Conservation (phyloP, 2,888 invertebrate species). For the Patella ulyssiponensis region DNA sequence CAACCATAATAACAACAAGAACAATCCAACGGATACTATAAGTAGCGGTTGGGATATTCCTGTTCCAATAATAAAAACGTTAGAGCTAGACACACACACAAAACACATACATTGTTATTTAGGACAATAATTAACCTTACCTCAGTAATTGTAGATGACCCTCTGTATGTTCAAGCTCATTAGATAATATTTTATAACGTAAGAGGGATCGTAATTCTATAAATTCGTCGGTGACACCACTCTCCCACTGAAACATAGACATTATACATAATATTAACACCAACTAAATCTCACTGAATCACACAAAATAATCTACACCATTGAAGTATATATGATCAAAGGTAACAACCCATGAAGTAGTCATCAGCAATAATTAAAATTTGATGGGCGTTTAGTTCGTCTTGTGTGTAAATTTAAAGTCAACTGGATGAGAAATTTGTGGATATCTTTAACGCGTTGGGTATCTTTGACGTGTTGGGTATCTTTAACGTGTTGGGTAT, state of each 20-base stretch:
- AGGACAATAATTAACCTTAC: conserved; percentile 32
- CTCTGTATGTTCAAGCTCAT: conserved; percentile 61
- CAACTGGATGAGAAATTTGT: no score
- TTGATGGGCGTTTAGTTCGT: no score
- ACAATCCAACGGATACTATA: background rate
- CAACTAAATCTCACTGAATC: no score
- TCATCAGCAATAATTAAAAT: no score
- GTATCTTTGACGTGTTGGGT: no score
- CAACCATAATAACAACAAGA: no score
- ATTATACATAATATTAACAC: background rate
- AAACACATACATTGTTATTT: background rate
- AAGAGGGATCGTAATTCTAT: conserved; percentile 47
- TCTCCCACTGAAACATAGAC: conserved; percentile 36
- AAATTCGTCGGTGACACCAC: conserved; percentile 31
- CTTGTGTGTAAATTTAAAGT: no score
- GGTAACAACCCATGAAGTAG: no score
- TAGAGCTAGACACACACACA: background rate
- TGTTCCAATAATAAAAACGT: background rate
- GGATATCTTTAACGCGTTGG: no score
- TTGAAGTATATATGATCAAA: no score
- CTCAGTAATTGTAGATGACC: conserved; percentile 69
- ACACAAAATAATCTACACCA: no score
- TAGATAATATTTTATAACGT: conserved; percentile 46
- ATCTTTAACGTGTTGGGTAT: no score
- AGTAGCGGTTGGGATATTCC: background rate